Conservation (phyloP, 2,113 vertebrate species). For the Strix aluco region DNA sequence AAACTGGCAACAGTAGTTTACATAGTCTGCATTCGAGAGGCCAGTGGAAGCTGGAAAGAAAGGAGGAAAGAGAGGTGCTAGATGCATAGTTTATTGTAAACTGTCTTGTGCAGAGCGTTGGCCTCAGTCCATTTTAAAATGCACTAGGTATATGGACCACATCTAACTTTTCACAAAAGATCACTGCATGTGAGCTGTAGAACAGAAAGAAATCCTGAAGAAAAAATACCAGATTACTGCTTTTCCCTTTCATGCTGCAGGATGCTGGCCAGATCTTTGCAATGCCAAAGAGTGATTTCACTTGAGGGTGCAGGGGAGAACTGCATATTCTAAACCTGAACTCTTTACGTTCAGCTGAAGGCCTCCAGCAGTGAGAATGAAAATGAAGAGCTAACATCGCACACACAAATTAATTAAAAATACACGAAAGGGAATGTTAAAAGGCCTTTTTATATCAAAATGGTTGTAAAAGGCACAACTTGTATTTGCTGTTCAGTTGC, state of each 20-base stretch:
- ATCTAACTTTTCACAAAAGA: not conserved
- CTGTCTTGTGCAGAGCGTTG: not conserved
- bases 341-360: not conserved
- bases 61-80: not conserved
- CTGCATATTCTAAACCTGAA: not conserved
- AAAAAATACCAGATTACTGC: not conserved
- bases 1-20: not conserved
- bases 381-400: not conserved
- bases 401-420: not conserved
- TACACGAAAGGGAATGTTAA: conserved; percentile 14
- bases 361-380: not conserved
- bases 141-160: not conserved
- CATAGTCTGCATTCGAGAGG: not conserved
- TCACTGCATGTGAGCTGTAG: not conserved
- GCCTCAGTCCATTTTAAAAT: not conserved
- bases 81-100: not conserved
- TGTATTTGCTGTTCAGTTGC: conserved; percentile 57
- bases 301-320: not conserved
- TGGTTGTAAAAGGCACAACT: conserved; percentile 50
- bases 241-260: not conserved
- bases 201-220: not conserved
- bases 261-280: not conserved
- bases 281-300: not conserved
- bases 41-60: not conserved
- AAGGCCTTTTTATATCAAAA: conserved; percentile 46